phyloP scores from a whole-genome alignment of 2,888 invertebrate species.

The Dysmachus trigonus region DNA sequence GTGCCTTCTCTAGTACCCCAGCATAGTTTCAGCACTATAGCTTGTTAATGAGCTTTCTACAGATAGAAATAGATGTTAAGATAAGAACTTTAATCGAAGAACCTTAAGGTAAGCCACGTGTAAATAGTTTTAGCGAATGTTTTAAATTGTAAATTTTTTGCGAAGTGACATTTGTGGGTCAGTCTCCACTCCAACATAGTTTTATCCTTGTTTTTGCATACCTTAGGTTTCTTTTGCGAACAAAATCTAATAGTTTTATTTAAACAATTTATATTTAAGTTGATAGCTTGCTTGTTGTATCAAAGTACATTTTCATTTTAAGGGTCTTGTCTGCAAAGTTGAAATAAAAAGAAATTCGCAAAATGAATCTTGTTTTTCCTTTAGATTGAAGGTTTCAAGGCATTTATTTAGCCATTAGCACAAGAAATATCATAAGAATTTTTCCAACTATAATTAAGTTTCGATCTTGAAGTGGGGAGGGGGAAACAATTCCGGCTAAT shows the following conservation, averaged over 20 bases:
- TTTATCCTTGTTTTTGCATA: neutral
- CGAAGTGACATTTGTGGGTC: neutral
- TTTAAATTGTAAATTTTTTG: neutral
- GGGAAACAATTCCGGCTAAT: too few relatives aligned
- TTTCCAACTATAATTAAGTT: too few relatives aligned
- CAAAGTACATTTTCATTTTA: constrained; percentile 5
- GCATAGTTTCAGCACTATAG: neutral
- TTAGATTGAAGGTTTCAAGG: neutral
- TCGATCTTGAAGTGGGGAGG: too few relatives aligned
- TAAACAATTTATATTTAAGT: neutral
- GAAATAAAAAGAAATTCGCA: constrained; percentile 9
- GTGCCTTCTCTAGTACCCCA: neutral
- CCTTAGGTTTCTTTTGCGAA: neutral
- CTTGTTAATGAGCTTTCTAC: neutral
- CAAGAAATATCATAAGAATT: too few relatives aligned
- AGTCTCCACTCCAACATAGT: neutral
- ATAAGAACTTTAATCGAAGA: neutral
- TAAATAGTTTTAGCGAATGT: constrained; percentile 28
- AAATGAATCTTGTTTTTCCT: neutral
- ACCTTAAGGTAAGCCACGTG: neutral
- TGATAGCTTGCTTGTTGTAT: neutral
- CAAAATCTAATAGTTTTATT: neutral
- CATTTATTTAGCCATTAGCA: neutral
- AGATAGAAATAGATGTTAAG: neutral
- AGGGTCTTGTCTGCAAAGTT: constrained; percentile 5